These are phyloP conservation scores for Scaptomyza montana DNA, from an alignment of 1,140 invertebrate species.

Conservation along the genomic window DNA sequence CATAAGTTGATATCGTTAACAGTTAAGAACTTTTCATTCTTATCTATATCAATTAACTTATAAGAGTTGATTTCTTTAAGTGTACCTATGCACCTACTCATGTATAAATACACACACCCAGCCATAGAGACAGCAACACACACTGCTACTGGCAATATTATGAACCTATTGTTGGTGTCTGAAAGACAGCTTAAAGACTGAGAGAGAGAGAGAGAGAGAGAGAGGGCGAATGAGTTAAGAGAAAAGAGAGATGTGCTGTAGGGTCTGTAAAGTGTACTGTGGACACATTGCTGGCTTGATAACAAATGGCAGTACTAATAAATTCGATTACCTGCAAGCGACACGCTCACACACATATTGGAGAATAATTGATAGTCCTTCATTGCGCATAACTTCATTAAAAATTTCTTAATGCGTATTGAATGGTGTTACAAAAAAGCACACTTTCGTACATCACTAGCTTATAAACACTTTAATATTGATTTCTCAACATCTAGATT, in stretches of 20 bases:
- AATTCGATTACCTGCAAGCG: slow-evolving; percentile 75
- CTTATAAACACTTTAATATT: slow-evolving; percentile 1
- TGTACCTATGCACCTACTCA: slow-evolving; percentile 15
- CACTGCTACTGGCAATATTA: slow-evolving; percentile 18
- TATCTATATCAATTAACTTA: background rate
- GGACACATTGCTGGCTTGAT: slow-evolving; percentile 48
- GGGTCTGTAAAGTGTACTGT: slow-evolving; percentile 24
- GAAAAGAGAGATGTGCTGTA: slow-evolving; percentile 1
- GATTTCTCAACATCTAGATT: background rate
- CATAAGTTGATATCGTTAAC: too few species aligned
- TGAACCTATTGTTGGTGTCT: slow-evolving; percentile 35
- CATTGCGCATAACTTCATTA: slow-evolving; percentile 66
- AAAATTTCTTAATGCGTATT: slow-evolving; percentile 55
- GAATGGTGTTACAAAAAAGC: background rate
- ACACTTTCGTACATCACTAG: background rate
- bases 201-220: background rate
- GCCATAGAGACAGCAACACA: slow-evolving; percentile 14
- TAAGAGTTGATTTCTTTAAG: background rate
- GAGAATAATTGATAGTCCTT: slow-evolving; percentile 71
- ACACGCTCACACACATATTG: slow-evolving; percentile 30
- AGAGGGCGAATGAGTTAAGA: background rate
- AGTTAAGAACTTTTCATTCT: too few species aligned
- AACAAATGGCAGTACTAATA: slow-evolving; percentile 67
- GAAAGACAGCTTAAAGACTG: background rate
- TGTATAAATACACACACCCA: slow-evolving; percentile 8